A percentile compares a stretch with the other conserved stretches of the same genome.
These are phyloP conservation scores for Apis florea DNA, from an alignment of 1,140 invertebrate genomes.

Conservation along the genomic window DNA sequence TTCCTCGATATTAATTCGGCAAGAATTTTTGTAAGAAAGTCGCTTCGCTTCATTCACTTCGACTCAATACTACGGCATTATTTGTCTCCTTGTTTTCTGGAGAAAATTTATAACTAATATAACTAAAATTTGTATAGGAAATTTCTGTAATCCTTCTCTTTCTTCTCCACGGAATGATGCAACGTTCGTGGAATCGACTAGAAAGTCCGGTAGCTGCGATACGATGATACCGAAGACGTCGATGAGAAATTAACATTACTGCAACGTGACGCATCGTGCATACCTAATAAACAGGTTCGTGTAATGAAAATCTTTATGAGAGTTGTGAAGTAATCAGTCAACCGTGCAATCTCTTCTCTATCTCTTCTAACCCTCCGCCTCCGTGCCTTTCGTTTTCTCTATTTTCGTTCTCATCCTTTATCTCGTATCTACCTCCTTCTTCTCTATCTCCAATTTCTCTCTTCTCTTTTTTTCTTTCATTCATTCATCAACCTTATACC, in stretches of 20 bases:
- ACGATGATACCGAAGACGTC: constrained; percentile 13
- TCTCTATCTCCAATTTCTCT: background rate
- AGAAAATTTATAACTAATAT: too few species aligned
- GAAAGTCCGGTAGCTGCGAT: constrained; percentile 30
- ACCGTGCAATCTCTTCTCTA: constrained; percentile 26
- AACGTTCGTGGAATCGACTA: background rate
- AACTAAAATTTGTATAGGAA: background rate
- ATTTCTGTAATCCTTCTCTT: background rate
- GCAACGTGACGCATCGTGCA: constrained; percentile 37
- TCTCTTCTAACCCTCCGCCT: background rate
- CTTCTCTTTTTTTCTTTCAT: background rate
- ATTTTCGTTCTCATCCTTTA: background rate
- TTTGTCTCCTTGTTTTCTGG: too few species aligned
- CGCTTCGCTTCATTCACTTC: too few species aligned
- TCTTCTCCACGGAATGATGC: background rate
- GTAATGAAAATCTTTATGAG: constrained; percentile 54
- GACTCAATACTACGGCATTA: too few species aligned
- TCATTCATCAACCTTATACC: background rate
- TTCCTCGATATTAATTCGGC: too few species aligned
- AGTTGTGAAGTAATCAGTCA: constrained; percentile 33
- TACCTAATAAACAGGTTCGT: constrained; percentile 49
- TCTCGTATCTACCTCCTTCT: background rate
- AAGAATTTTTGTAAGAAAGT: too few species aligned
- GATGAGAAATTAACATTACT: constrained; percentile 41
- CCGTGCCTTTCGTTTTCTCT: background rate